These are phyloP conservation scores for Epizoanthus fatuus DNA, from an alignment of 92 coral and sea anemone genomes.

Conservation along the genomic window DNA sequence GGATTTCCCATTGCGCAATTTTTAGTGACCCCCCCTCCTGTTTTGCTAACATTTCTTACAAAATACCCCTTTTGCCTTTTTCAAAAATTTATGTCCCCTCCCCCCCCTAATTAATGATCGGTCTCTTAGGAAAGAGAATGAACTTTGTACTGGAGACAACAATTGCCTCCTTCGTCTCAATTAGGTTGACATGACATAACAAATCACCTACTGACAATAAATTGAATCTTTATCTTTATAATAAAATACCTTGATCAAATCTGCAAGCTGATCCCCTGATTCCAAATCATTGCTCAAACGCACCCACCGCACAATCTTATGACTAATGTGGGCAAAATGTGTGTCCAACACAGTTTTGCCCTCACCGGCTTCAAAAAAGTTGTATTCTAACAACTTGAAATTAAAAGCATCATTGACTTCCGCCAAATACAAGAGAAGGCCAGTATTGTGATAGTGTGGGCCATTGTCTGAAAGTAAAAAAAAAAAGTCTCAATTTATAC, in stretches of 20 bases:
- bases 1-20: too few species aligned
- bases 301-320: constrained; percentile 51
- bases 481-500: too few species aligned
- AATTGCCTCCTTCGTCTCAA: too few species aligned
- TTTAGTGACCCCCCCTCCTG: too few species aligned
- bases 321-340: constrained; percentile 56
- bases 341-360: constrained; percentile 47
- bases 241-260: constrained; percentile 28
- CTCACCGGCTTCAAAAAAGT: constrained; percentile 48
- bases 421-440: constrained; percentile 24
- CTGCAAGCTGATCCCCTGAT: constrained; percentile 32
- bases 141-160: too few species aligned
- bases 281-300: constrained; percentile 47
- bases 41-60: too few species aligned
- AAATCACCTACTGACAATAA: too few species aligned
- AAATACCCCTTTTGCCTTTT: too few species aligned
- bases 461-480: constrained; percentile 36
- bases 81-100: too few species aligned
- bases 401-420: constrained; percentile 34
- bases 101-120: neutral
- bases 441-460: constrained; percentile 54
- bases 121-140: too few species aligned
- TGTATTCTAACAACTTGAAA: constrained; percentile 36
- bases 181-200: too few species aligned
- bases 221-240: too few species aligned